Percentiles rank a stretch among this genome's conserved stretches.
Evolutionary conservation across 1,140 invertebrate species (phyloP).

Genomic region (Mercenaria mercenaria): DNA sequence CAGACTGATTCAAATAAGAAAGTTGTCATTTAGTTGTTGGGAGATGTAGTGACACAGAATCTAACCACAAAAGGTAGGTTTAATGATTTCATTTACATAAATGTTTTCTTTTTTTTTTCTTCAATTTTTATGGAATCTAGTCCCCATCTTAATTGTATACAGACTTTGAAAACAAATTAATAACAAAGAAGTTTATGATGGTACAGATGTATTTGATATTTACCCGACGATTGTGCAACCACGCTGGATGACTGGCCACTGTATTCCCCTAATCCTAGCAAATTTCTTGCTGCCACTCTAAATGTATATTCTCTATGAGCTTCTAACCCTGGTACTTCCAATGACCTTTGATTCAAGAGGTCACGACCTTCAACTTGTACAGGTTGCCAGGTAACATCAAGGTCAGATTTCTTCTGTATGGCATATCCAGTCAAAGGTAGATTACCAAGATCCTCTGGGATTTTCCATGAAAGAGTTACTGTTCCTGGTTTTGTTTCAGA

Average conservation of each 20-base stretch:
- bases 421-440: conserved; percentile 37
- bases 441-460: neutral
- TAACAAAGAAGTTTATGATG: no score
- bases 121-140: no score
- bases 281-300: conserved; percentile 27
- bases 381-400: conserved; percentile 8
- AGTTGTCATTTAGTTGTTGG: no score
- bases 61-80: no score
- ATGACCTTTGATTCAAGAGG: neutral
- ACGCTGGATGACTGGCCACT: neutral
- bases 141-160: no score
- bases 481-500: neutral
- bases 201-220: no score
- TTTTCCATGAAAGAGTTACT: conserved; percentile 30
- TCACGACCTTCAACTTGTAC: conserved; percentile 11
- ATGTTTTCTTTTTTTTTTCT: no score
- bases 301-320: conserved; percentile 12
- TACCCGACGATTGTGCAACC: conserved; percentile 21
- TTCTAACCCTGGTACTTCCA: conserved; percentile 31
- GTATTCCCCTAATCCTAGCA: conserved; percentile 11
- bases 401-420: conserved; percentile 16
- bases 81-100: no score
- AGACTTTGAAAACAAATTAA: no score
- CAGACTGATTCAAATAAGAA: no score
- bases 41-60: no score